Base-by-base conservation (phyloP, 2,888 invertebrate genomes). In the Drosophila neutralis region DNA sequence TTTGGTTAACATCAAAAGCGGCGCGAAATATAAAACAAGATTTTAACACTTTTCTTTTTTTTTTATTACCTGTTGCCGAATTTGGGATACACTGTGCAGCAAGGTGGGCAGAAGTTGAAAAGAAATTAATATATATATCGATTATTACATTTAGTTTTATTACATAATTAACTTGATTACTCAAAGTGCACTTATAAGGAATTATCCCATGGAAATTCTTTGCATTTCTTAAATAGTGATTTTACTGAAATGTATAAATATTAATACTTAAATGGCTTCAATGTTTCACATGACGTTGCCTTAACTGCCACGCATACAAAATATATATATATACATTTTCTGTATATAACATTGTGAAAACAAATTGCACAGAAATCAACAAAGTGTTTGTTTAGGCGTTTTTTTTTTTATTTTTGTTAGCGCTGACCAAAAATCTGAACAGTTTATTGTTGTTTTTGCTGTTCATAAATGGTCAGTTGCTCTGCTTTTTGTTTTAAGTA, bases 391-490 rank as follows among this genome's bases (percentile, higher is more conserved):
- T 72, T 78, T 76, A 77, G 81, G 81, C 77, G 81, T 66, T 35
- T 67, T 60, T 48, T 31, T 33, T 24, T 24, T 24, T 24, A 0
- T 45, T 69, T 63, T 75, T 40, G 51, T 60, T 69, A 51, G 31
- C 62, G 48, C 65, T 76, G 72, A 49, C 66, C 66, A 80, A 80
- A 76, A 69, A 29, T 18, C n/a, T 49, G 24, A 56, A 40, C 35
- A 51, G 33, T 48, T 66, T 68, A 21, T 79, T 69, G 51, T 54
- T 65, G 45, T 52, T 51, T 29, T 35, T 58, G 49, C 36, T 80
- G 73, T 72, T 54, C 78, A 77, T 78, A 78, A 80, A 78, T 78
- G 78, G 78, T 60, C 78, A 64, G 81, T 62, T 57, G 40, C 40
- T 57, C n/a, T 58, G 35, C 36, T 35, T 51, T 54, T 57, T 53